A percentile compares a stretch with the other conserved stretches of the same genome.
Conservation (phyloP, 2,113 vertebrate species). For the Pygoscelis antarcticus region DNA sequence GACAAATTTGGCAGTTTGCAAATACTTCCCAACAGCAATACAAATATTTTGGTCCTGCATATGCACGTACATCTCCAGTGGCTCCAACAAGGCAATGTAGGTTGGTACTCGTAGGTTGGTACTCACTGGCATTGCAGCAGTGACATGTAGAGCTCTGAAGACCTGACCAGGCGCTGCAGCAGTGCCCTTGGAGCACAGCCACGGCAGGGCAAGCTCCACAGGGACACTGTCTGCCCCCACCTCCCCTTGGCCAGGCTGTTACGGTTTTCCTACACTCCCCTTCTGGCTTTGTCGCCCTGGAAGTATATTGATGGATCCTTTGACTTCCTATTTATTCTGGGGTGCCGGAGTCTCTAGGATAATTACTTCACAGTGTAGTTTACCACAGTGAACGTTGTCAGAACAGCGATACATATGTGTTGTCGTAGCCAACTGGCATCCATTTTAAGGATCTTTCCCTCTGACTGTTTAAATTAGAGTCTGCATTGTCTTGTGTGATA, state of each 20-base stretch:
- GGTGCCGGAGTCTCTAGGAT: neutral
- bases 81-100: neutral
- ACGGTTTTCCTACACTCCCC: neutral
- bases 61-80: neutral
- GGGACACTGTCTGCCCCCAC: neutral
- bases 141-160: neutral
- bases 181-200: neutral
- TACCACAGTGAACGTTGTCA: neutral
- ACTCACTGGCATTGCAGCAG: neutral
- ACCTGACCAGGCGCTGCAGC: neutral
- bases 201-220: neutral
- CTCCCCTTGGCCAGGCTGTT: neutral
- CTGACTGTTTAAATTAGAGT: slow-evolving; percentile 51
- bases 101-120: neutral
- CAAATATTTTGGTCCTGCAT: neutral
- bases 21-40: neutral
- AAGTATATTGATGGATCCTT: neutral
- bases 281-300: neutral
- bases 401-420: neutral
- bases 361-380: neutral
- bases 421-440: slow-evolving; percentile 16
- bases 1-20: neutral
- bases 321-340: neutral
- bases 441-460: slow-evolving; percentile 33
- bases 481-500: slow-evolving; percentile 36